Evolutionary conservation across 2,888 invertebrate species (phyloP), one percentile per base, ranked within the genome.

Genomic region (Nudaria mundana): DNA sequence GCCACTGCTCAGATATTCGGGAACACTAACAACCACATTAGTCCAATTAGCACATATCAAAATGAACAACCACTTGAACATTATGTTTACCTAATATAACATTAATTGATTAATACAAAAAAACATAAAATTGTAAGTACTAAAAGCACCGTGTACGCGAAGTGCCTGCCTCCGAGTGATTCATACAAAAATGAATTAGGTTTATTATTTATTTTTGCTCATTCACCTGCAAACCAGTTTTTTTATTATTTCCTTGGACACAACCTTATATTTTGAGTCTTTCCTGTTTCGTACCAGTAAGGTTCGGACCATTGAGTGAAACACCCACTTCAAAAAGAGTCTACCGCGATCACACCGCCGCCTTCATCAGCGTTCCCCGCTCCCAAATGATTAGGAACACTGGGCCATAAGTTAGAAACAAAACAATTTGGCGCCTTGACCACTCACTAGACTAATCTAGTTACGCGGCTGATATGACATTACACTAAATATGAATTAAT

Each of bases 1-100:
- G 4, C 49, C 40, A 16, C 46, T 52, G 34, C n/a, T n/a, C n/a
- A n/a, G n/a, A n/a, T 39, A 40, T 44, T 44, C 40, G 5, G 52
- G 30, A 31, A 37, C 55, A 52, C 60, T 48, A 24, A 38, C 48
- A 28, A 55, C 56, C 5, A 47, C 12, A 12, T 23, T 29, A 10
- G 44, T 10, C 13, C 55, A 10, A 36, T 48, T 35, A 10, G 36
- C 51, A 55, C 53, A 60, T 14, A 62, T 20, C 8, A 37, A 22
- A 25, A 59, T n/a, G 8, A 48, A n/a, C 0, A 43, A 43, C 29
- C 44, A 42, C 39, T 51, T 58, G n/a, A 43, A 50, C 59, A 66
- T 65, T 23, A n/a, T 34, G 16, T n/a, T n/a, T n/a, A n/a, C 7
- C 18, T 34, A 25, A 25, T 25, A 18, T 18, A 3, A 13, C 5